These are phyloP conservation scores for Coenonympha arcania DNA, from an alignment of 2,888 invertebrate genomes.

Conservation along the genomic window DNA sequence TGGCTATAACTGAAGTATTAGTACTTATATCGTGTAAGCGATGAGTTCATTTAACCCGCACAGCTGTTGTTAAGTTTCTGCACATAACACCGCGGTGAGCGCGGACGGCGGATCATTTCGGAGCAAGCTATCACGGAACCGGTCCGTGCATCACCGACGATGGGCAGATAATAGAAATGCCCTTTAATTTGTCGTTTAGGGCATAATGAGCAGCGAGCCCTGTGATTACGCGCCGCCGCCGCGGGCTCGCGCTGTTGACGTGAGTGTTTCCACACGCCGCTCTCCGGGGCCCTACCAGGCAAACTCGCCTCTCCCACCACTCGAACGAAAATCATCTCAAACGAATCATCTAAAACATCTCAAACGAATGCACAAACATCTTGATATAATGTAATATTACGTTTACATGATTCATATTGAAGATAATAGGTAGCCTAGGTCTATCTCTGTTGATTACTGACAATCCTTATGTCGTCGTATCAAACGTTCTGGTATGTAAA, in stretches of 20 bases:
- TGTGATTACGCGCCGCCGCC: conserved; percentile 75
- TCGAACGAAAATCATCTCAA: not conserved
- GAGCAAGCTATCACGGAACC: conserved; percentile 44
- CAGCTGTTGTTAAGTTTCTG: conserved; percentile 16
- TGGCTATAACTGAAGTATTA: too few relatives aligned
- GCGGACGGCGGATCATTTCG: conserved; percentile 34
- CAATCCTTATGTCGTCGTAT: too few relatives aligned
- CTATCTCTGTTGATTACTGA: too few relatives aligned
- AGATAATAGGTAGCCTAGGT: too few relatives aligned
- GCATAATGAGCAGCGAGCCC: conserved; percentile 71
- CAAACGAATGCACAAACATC: too few relatives aligned
- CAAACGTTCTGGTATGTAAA: too few relatives aligned
- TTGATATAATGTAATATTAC: too few relatives aligned
- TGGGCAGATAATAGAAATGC: conserved; percentile 72
- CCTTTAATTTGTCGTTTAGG: conserved; percentile 75
- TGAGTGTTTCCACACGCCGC: conserved; percentile 54
- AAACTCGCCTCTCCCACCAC: conserved; percentile 32
- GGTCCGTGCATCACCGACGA: conserved; percentile 56
- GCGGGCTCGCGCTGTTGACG: conserved; percentile 72
- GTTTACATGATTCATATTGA: too few relatives aligned
- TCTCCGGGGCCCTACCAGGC: conserved; percentile 35
- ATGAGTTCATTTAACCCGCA: not conserved
- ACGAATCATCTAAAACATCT: not conserved
- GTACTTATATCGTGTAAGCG: not conserved
- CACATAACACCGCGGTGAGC: conserved; percentile 19